A percentile compares a stretch with the other conserved stretches of the same genome.
Evolutionary conservation across 2,888 invertebrate species (phyloP).

Genomic region (Melanophora roralis): DNA sequence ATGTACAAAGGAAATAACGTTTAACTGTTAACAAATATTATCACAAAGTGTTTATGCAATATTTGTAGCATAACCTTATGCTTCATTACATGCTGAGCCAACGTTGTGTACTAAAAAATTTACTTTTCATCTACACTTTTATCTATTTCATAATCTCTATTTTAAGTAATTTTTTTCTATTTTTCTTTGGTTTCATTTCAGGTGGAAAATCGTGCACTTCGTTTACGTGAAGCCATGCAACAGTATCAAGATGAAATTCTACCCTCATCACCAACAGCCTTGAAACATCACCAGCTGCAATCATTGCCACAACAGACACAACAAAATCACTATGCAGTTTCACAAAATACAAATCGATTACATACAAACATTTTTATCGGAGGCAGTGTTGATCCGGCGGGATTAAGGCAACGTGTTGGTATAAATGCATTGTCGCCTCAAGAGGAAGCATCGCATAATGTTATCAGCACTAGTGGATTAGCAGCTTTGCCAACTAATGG

Average conservation of each 20-base stretch:
- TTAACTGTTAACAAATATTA: conserved; percentile 6
- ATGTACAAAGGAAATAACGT: not conserved
- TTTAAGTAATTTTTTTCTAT: not conserved
- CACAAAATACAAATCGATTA: conserved; percentile 63
- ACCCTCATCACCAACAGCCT: conserved; percentile 63
- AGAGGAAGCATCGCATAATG: conserved; percentile 71
- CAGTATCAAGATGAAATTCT: conserved; percentile 77
- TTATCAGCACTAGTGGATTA: conserved; percentile 61
- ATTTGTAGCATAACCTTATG: conserved; percentile 50
- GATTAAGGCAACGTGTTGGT: conserved; percentile 68
- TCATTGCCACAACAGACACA: conserved; percentile 53
- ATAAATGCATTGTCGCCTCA: conserved; percentile 70
- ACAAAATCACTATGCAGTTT: conserved; percentile 34
- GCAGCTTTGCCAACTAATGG: conserved; percentile 63
- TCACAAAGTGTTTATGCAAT: conserved; percentile 50
- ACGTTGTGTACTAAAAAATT: not conserved
- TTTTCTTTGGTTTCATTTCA: conserved; percentile 75
- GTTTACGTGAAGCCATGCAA: conserved; percentile 80
- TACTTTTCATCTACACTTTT: no score
- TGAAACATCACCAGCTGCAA: conserved; percentile 55
- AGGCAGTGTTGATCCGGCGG: conserved; percentile 60
- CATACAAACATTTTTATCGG: conserved; percentile 65
- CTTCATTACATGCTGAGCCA: conserved; percentile 48
- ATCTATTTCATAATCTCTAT: conserved; percentile 6
- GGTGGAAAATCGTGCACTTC: conserved; percentile 91